These are phyloP conservation scores for Brachypalpus laphriformis DNA, from an alignment of 2,888 invertebrate genomes.

Conservation along the genomic window DNA sequence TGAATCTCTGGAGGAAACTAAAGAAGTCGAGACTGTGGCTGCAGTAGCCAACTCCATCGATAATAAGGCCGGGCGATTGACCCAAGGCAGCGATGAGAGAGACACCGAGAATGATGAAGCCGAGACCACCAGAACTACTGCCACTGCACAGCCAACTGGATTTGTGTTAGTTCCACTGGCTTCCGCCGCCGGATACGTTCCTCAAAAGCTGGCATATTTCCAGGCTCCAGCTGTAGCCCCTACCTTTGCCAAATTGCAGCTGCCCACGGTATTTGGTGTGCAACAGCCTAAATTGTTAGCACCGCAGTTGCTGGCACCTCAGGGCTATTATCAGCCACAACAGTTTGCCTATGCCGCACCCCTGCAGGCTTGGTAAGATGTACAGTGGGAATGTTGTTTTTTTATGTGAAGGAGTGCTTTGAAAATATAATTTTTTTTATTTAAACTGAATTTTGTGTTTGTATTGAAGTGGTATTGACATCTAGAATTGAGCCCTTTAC, in stretches of 20 bases:
- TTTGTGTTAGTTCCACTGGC: slow-evolving; percentile 51
- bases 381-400: slow-evolving; percentile 8
- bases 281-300: slow-evolving; percentile 44
- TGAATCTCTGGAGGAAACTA: slow-evolving; percentile 61
- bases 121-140: slow-evolving; percentile 20
- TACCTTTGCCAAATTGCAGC: slow-evolving; percentile 51
- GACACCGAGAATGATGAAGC: slow-evolving; percentile 65
- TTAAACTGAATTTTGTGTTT: slow-evolving; percentile 6
- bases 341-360: slow-evolving; percentile 59
- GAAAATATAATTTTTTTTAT: slow-evolving; percentile 38
- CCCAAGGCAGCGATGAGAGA: slow-evolving; percentile 40
- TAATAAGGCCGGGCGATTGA: slow-evolving; percentile 43
- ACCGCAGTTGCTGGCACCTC: slow-evolving; percentile 32
- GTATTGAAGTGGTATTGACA: neutral
- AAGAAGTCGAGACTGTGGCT: slow-evolving; percentile 58
- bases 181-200: slow-evolving; percentile 48
- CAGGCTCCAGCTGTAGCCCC: slow-evolving; percentile 27
- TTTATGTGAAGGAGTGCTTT: slow-evolving; percentile 19
- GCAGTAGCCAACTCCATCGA: slow-evolving; percentile 30
- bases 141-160: slow-evolving; percentile 30
- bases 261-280: slow-evolving; percentile 34
- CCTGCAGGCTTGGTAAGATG: slow-evolving; percentile 50
- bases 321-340: slow-evolving; percentile 59
- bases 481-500: too few species aligned
- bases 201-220: slow-evolving; percentile 53